Evolutionary conservation across 1,140 invertebrate species (phyloP).

Genomic region (Drosophila tani): DNA sequence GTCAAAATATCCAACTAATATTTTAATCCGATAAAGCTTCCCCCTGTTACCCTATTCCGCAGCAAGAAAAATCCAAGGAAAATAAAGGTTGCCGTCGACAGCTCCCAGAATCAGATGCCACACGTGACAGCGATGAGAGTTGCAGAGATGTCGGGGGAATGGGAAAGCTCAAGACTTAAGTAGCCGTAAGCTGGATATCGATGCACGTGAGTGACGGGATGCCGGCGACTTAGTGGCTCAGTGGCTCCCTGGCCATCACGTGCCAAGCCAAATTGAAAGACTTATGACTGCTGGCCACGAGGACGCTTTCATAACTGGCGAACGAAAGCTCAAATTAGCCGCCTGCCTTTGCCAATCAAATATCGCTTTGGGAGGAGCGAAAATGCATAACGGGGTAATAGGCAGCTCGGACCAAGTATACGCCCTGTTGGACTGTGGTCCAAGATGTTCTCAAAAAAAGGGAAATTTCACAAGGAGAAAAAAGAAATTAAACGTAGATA

Average conservation of each 20-base stretch:
- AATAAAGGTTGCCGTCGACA: conserved; percentile 23
- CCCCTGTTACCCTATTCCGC: conserved; percentile 3
- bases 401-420: conserved; percentile 47
- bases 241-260: conserved; percentile 34
- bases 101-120: conserved; percentile 19
- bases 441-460: conserved; percentile 23
- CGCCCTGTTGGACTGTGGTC: conserved; percentile 33
- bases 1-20: conserved; percentile 10
- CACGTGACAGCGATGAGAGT: conserved; percentile 31
- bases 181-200: conserved; percentile 57
- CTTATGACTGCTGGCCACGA: conserved; percentile 45
- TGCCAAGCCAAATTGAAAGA: conserved; percentile 67
- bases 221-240: conserved; percentile 58
- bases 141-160: background rate
- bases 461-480: background rate
- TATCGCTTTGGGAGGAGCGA: conserved; percentile 50
- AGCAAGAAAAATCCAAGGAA: conserved; percentile 39
- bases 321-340: conserved; percentile 50
- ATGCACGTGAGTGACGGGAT: conserved; percentile 60
- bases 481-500: background rate
- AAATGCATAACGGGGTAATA: conserved; percentile 43
- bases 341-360: conserved; percentile 70
- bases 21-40: conserved; percentile 20
- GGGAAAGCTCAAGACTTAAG: conserved; percentile 32
- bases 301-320: conserved; percentile 17